These are phyloP conservation scores for Labeo catla DNA, from an alignment of 2,113 vertebrate genomes.

Conservation along the genomic window DNA sequence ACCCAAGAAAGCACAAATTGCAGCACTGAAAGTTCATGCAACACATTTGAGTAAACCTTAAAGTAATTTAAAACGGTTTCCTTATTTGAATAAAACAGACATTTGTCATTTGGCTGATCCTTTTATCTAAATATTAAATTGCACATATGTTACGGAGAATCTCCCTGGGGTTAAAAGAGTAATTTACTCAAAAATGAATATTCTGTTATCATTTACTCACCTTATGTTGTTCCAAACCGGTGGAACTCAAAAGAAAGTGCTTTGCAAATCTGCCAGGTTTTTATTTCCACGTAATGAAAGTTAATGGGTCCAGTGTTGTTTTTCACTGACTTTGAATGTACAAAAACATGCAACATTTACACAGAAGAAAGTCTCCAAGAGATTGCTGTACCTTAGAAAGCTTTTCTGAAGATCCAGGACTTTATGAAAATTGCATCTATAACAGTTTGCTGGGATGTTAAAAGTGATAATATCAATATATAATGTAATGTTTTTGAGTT, in stretches of 20 bases:
- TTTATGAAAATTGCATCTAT: no score
- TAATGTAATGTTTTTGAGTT: no score
- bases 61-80: background rate
- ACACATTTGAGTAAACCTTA: background rate
- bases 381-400: no score
- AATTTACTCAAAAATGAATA: background rate
- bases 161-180: background rate
- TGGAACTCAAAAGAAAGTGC: background rate
- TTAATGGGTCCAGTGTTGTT: background rate
- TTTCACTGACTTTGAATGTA: background rate
- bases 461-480: no score
- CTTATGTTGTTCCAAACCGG: background rate
- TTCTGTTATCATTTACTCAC: background rate
- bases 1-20: background rate
- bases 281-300: background rate
- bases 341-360: background rate
- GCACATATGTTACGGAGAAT: background rate
- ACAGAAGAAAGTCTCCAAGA: background rate
- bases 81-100: constrained; percentile 11
- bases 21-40: background rate
- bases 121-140: background rate
- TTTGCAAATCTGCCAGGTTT: background rate
- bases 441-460: no score
- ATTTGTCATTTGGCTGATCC: background rate
- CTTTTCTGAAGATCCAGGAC: no score